Base-by-base conservation (phyloP, 2,888 invertebrate genomes). In the Pristionchus exspectatus region DNA sequence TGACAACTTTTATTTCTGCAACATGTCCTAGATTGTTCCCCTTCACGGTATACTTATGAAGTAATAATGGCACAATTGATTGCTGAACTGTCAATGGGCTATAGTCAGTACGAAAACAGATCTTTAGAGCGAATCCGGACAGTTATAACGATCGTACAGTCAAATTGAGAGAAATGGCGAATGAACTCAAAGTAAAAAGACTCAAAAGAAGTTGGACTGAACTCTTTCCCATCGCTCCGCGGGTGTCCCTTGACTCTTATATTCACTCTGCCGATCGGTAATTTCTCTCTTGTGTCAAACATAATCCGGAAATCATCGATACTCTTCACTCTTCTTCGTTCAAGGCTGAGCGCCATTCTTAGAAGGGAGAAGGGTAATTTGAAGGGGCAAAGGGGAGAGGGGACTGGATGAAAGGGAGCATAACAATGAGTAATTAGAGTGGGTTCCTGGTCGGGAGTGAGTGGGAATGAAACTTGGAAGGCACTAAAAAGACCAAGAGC, bases 231-330 rank as follows among this genome's bases (percentile, higher is more conserved):
- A 24, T 77, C 44, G 38, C 77, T 44, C 7, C 16, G 24, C 12
- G 9, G 21, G 7, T 44, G 21, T 44, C 44, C n/a, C n/a, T 24
- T 21, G 4, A 18, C 74, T 77, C 77, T 77, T 77, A 77, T 77
- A 77, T 50, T n/a, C n/a, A 12, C 12, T 21, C 72, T 33, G 16
- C 72, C 72, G 72, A 72, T 72, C 77, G 77, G 24, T 77, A 77
- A 77, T 77, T 77, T 50, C 77, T 10, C 77, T 50, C 44, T 50
- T 77, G 77, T 44, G 77, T 77, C 44, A 9, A 21, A 33, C 72
- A 77, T 77, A 77, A 77, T 77, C 77, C 44, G 77, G 77, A 77
- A 77, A 77, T 74, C 18, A 74, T 44, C 44, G 77, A 77, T 24
- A 16, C 77, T 50, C 77, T 74, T 33, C n/a, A 50, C 69, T 14